Evolutionary conservation across 2,888 invertebrate genomes (phyloP).

Genomic region (Drosophila paucipuncta): DNA sequence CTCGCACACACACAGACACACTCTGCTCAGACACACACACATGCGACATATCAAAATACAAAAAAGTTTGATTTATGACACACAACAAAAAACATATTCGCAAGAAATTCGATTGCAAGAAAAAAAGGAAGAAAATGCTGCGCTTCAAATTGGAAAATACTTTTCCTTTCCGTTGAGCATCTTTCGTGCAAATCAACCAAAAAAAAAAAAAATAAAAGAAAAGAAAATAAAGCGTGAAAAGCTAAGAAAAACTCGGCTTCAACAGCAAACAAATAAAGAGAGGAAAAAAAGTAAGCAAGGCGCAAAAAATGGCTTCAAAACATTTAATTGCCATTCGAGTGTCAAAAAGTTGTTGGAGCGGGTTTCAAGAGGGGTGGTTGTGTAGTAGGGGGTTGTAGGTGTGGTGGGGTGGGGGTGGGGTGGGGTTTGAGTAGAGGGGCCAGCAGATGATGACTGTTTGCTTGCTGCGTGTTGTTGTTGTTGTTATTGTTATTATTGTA

Average conservation of each 20-base stretch:
- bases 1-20: conserved; percentile 3
- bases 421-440: conserved; percentile 4
- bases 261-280: conserved; percentile 19
- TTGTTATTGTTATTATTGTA: conserved; percentile 1
- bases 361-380: conserved; percentile 10
- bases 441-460: conserved; percentile 34
- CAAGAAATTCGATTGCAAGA: conserved; percentile 37
- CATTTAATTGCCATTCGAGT: conserved; percentile 79
- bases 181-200: conserved; percentile 47
- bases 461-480: conserved; percentile 21
- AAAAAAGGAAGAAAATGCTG: conserved; percentile 16
- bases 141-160: conserved; percentile 46
- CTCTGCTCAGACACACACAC: conserved; percentile 24
- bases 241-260: conserved; percentile 24
- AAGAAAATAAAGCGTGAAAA: conserved; percentile 25
- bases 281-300: conserved; percentile 1
- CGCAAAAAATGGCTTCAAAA: conserved; percentile 73
- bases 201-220: conserved; percentile 25
- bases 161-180: conserved; percentile 38
- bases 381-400: neutral
- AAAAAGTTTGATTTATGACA: conserved; percentile 68
- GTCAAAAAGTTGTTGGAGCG: conserved; percentile 59
- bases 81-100: conserved; percentile 48
- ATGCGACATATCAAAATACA: conserved; percentile 83
- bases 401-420: neutral